A percentile compares a stretch with the other conserved stretches of the same genome.
phyloP scores from a whole-genome alignment of 2,888 invertebrate species.

The Polylopha cassiicola region DNA sequence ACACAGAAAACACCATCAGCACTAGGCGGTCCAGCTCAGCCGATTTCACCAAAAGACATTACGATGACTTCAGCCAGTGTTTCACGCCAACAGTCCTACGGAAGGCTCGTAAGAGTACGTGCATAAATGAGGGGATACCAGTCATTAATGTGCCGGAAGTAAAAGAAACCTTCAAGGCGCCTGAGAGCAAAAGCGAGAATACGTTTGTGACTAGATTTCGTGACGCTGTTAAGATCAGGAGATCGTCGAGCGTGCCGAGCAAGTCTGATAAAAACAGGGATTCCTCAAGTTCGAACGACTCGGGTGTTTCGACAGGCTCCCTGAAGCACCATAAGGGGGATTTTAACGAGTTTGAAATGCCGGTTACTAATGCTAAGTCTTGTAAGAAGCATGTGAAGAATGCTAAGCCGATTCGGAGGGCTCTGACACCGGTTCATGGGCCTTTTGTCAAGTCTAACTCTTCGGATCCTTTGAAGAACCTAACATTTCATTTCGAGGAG shows the following conservation, averaged over 20 bases:
- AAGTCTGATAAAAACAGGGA: constrained; percentile 82
- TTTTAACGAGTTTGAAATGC: constrained; percentile 78
- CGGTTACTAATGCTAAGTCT: constrained; percentile 69
- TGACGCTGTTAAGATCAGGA: constrained; percentile 78
- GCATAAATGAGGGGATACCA: constrained; percentile 55
- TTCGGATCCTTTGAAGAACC: constrained; percentile 79
- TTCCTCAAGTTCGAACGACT: constrained; percentile 83
- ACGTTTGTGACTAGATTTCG: constrained; percentile 64
- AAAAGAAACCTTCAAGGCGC: constrained; percentile 57
- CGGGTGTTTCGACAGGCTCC: constrained; percentile 82
- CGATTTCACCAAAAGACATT: constrained; percentile 78
- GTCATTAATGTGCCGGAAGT: constrained; percentile 34
- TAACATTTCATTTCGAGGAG: constrained; percentile 81
- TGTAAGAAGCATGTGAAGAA: constrained; percentile 63
- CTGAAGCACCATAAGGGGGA: constrained; percentile 79
- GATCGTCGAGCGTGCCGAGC: constrained; percentile 83
- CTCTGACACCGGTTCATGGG: constrained; percentile 68
- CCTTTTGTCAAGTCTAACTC: constrained; percentile 80
- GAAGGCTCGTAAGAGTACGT: constrained; percentile 55
- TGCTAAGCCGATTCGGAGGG: constrained; percentile 63
- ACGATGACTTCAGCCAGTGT: constrained; percentile 64
- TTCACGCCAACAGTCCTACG: constrained; percentile 65
- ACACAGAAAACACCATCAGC: constrained; percentile 60
- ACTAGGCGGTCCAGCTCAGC: constrained; percentile 79
- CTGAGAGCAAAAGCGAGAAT: constrained; percentile 64